A percentile compares a stretch with the other conserved stretches of the same genome.
These are phyloP conservation scores for Catostylus mosaicus DNA, from an alignment of 30 jellyfish, hydroid and myxozoan genomes.

Conservation along the genomic window DNA sequence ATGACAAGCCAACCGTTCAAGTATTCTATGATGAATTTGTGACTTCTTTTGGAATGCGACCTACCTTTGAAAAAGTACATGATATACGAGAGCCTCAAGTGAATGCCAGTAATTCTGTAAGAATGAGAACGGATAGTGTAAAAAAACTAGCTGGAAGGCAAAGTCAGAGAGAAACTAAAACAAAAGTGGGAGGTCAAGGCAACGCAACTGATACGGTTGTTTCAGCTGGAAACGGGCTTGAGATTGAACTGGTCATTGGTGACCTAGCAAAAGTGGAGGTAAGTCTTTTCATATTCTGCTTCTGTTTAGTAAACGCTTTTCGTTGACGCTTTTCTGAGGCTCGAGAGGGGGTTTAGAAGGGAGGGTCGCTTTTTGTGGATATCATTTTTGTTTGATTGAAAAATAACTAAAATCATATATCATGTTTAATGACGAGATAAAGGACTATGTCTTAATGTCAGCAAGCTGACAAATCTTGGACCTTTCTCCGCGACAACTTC, in stretches of 20 bases:
- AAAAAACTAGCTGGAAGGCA: not conserved
- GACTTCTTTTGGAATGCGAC: not conserved
- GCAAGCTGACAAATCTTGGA: no score
- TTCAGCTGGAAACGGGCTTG: not conserved
- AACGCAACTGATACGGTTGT: not conserved
- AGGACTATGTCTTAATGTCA: no score
- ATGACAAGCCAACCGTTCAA: conserved; percentile 38
- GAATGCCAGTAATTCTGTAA: not conserved
- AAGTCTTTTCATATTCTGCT: no score
- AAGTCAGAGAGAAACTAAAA: not conserved
- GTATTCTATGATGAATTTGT: not conserved
- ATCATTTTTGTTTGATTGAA: no score
- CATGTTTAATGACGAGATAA: no score
- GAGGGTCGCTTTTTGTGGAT: no score
- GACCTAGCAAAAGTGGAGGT: conserved; percentile 38
- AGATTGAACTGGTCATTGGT: conserved; percentile 36
- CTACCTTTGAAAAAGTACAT: not conserved
- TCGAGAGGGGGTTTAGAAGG: no score
- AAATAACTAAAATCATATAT: no score
- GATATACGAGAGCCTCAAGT: not conserved
- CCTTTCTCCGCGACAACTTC: no score
- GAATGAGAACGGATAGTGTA: not conserved
- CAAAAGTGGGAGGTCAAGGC: no score
- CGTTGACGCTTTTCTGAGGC: no score
- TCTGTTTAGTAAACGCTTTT: no score